Conservation (phyloP, 2,797 vertebrate species). For the Salarias fasciatus region DNA sequence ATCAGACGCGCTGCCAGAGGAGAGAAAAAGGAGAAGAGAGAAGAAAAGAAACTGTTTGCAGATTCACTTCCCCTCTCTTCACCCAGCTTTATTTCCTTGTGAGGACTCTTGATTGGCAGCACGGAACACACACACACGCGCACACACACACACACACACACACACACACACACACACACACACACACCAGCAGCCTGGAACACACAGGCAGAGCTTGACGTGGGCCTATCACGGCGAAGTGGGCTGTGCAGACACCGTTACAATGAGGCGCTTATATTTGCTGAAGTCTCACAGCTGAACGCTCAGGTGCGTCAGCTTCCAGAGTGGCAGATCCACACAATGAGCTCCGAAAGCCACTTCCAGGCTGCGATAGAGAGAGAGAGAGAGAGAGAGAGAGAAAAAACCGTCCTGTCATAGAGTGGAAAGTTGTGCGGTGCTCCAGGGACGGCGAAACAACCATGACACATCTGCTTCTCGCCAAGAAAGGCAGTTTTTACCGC, state of each 20-base stretch:
- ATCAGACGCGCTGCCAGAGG: conserved; percentile 35
- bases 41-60: conserved; percentile 63
- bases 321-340: not conserved
- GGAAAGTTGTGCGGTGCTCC: not conserved
- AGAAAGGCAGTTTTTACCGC: conserved; percentile 17
- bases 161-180: not conserved
- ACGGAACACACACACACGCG: no score
- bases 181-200: not conserved
- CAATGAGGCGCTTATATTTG: conserved; percentile 37
- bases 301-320: conserved; percentile 37
- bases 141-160: conserved; percentile 10
- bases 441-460: conserved; percentile 15
- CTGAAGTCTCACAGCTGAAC: conserved; percentile 37
- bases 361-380: not conserved
- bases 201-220: conserved; percentile 46
- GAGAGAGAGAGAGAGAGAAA: not conserved
- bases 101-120: conserved; percentile 55
- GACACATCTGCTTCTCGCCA: conserved; percentile 4
- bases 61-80: conserved; percentile 66
- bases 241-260: conserved; percentile 27
- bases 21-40: conserved; percentile 55
- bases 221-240: conserved; percentile 42
- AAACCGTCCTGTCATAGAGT: conserved; percentile 1
- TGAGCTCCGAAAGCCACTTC: no score
- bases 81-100: conserved; percentile 23